These are phyloP conservation scores for Drosophila tristis DNA, from an alignment of 1,140 invertebrate genomes.

Conservation along the genomic window DNA sequence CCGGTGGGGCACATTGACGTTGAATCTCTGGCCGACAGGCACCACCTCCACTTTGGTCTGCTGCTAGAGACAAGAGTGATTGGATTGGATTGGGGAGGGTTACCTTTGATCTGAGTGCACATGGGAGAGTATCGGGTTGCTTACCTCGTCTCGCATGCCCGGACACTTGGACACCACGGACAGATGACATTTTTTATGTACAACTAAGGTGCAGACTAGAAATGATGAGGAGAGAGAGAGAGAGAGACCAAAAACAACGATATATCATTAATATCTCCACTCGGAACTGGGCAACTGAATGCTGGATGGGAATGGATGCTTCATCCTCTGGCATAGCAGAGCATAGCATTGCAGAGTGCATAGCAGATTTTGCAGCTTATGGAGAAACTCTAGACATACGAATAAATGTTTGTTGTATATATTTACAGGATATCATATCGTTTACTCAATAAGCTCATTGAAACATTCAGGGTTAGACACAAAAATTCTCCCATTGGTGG, in stretches of 20 bases:
- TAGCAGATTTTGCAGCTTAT: too few species aligned
- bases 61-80: conserved; percentile 26
- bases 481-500: conserved; percentile 7
- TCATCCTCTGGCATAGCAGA: conserved; percentile 17
- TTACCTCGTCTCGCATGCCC: conserved; percentile 96
- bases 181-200: conserved; percentile 98
- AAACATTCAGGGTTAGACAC: conserved; percentile 60
- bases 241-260: conserved; percentile 46
- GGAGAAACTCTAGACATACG: conserved; percentile 30
- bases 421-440: conserved; percentile 34
- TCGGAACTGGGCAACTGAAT: neutral
- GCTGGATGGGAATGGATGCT: neutral
- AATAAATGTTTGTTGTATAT: conserved; percentile 38
- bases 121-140: conserved; percentile 14
- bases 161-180: conserved; percentile 97
- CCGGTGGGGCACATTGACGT: conserved; percentile 98
- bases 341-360: conserved; percentile 2
- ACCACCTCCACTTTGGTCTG: conserved; percentile 84
- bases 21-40: conserved; percentile 92
- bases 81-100: neutral
- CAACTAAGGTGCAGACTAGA: conserved; percentile 98
- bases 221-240: conserved; percentile 59
- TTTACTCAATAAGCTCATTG: conserved; percentile 42
- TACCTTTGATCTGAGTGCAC: neutral
- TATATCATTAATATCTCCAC: conserved; percentile 39